Conservation (phyloP, 2,888 invertebrate genomes). For the Elgonia sp. region DNA sequence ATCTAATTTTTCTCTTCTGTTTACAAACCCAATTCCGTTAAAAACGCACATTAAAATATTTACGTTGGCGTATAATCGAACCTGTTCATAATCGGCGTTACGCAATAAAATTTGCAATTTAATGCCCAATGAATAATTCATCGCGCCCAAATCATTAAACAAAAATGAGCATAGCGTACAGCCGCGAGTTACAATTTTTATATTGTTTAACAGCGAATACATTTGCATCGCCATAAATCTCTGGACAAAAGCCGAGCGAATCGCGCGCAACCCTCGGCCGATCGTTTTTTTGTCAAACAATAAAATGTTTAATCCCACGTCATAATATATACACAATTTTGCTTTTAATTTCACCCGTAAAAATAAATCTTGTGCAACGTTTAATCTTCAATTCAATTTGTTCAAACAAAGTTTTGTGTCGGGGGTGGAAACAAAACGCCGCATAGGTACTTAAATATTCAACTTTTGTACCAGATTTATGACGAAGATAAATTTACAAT, state of each 20-base stretch:
- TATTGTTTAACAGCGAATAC: slow-evolving; percentile 27
- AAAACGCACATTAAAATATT: neutral
- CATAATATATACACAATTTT: neutral
- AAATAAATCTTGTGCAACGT: slow-evolving; percentile 25
- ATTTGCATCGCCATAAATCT: slow-evolving; percentile 3
- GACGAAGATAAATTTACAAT: slow-evolving; percentile 50
- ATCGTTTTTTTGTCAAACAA: too few relatives aligned
- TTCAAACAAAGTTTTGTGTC: slow-evolving; percentile 32
- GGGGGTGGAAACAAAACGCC: neutral
- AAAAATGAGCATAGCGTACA: neutral
- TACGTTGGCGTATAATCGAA: neutral
- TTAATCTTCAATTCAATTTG: slow-evolving; percentile 24
- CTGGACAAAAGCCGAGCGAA: too few relatives aligned
- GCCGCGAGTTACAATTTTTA: slow-evolving; percentile 21
- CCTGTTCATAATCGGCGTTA: slow-evolving; percentile 27
- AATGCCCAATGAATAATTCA: slow-evolving; percentile 34
- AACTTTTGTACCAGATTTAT: slow-evolving; percentile 42
- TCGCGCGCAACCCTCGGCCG: too few relatives aligned
- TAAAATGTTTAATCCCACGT: slow-evolving; percentile 12
- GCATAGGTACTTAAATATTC: slow-evolving; percentile 33
- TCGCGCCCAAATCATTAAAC: slow-evolving; percentile 10
- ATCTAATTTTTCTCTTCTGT: too few relatives aligned
- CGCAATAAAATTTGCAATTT: slow-evolving; percentile 34
- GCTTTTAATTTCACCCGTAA: slow-evolving; percentile 2
- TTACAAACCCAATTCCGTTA: too few relatives aligned